These are phyloP conservation scores for Festucalex cinctus DNA, from an alignment of 2,113 vertebrate genomes.

Conservation along the genomic window DNA sequence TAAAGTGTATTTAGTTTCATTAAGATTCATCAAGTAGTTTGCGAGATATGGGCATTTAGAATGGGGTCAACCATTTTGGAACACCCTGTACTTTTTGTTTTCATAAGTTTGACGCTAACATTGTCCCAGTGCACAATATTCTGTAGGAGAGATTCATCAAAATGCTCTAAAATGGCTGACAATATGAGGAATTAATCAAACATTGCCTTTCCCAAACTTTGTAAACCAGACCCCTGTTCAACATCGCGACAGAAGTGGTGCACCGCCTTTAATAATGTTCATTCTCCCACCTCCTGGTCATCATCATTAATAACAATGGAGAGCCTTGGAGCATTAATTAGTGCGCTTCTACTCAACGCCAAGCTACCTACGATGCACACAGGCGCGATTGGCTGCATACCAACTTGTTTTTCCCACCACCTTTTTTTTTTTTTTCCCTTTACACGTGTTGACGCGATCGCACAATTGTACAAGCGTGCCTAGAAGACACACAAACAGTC, in stretches of 20 bases:
- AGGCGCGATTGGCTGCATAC: conserved; percentile 59
- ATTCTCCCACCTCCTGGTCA: conserved; percentile 65
- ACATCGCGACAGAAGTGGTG: not conserved
- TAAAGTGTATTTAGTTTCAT: too few species aligned
- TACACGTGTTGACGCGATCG: conserved; percentile 63
- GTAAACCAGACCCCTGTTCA: not conserved
- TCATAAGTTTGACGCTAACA: too few species aligned
- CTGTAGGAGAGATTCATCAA: not conserved
- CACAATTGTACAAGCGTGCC: conserved; percentile 60
- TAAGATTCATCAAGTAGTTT: too few species aligned
- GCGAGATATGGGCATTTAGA: too few species aligned
- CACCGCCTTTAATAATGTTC: conserved; percentile 28
- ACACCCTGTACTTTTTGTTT: too few species aligned
- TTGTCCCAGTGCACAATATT: too few species aligned
- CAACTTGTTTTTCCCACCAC: conserved; percentile 62
- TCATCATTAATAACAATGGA: conserved; percentile 85
- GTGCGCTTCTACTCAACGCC: conserved; percentile 78
- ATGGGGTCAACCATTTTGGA: too few species aligned
- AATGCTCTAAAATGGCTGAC: not conserved
- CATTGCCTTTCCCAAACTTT: not conserved
- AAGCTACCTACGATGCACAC: conserved; percentile 56
- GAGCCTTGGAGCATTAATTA: conserved; percentile 91
- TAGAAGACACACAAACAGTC: conserved; percentile 39
- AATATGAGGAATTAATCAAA: not conserved
- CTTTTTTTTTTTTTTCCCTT: conserved; percentile 21